Evolutionary conservation across 2,113 vertebrate species (phyloP).

Genomic region (Pseudolaguvia tuberculata): DNA sequence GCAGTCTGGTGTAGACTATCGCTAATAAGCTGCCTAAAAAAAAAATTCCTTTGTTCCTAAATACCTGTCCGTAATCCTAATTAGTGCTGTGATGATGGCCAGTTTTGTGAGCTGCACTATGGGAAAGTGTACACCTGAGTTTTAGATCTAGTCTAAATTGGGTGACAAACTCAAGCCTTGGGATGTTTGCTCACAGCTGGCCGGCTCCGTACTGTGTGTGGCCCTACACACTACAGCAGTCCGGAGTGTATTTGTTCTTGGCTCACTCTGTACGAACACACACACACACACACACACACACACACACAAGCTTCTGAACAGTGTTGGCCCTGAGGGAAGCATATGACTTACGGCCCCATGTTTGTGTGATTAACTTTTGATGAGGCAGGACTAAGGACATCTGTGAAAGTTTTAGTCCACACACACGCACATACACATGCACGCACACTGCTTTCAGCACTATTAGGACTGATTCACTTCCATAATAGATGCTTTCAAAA

Average conservation of each 20-base stretch:
- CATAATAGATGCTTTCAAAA: constrained; percentile 37
- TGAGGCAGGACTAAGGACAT: constrained; percentile 48
- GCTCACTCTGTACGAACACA: constrained; percentile 13
- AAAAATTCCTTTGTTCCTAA: background rate
- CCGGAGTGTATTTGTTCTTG: constrained; percentile 17
- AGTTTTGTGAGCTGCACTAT: constrained; percentile 28
- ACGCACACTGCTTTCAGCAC: constrained; percentile 10
- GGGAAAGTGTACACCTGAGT: constrained; percentile 31
- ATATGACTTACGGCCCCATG: constrained; percentile 30
- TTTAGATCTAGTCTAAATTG: constrained; percentile 20
- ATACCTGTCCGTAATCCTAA: constrained; percentile 34
- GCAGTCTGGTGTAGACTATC: background rate
- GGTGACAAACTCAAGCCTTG: constrained; percentile 3
- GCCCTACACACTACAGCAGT: constrained; percentile 12
- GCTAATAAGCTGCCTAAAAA: constrained; percentile 18
- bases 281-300: constrained; percentile 29
- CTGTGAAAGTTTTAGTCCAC: constrained; percentile 47
- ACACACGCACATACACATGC: constrained; percentile 9
- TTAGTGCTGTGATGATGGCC: constrained; percentile 37
- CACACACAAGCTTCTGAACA: constrained; percentile 30
- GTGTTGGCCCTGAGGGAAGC: constrained; percentile 39
- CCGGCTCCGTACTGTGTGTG: constrained; percentile 29
- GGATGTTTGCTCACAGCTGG: constrained; percentile 38
- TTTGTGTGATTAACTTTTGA: constrained; percentile 51
- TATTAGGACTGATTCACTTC: constrained; percentile 42